Percentiles rank a stretch among this genome's conserved stretches.
Evolutionary conservation across 2,888 invertebrate genomes (phyloP).

Genomic region (Diaphora mendica): DNA sequence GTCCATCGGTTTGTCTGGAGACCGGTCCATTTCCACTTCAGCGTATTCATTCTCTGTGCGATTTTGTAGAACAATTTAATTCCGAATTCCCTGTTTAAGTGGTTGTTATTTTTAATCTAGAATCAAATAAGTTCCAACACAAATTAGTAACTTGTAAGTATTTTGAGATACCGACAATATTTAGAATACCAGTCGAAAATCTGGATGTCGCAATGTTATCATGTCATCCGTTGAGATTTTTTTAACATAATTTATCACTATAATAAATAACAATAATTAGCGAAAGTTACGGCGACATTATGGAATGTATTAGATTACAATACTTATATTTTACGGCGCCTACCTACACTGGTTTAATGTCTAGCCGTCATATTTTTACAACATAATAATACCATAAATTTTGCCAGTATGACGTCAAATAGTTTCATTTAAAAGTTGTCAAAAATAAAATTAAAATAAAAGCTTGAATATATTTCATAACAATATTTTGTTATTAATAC

Average conservation of each 20-base stretch:
- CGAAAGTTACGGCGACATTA: slow-evolving; percentile 42
- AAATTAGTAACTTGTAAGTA: no score
- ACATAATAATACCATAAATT: slow-evolving; percentile 43
- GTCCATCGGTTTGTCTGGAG: no score
- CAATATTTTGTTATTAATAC: no score
- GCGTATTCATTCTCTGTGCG: no score
- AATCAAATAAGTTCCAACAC: no score
- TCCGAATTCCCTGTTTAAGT: no score
- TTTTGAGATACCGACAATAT: not conserved
- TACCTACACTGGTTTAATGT: slow-evolving; percentile 32
- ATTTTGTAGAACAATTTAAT: no score
- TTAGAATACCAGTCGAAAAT: slow-evolving; percentile 11
- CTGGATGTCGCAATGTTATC: slow-evolving; percentile 18
- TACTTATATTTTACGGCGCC: slow-evolving; percentile 45
- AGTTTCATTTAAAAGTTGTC: slow-evolving; percentile 17
- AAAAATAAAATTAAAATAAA: slow-evolving; percentile 27
- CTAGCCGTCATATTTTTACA: slow-evolving; percentile 40
- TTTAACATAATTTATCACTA: slow-evolving; percentile 28
- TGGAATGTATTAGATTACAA: slow-evolving; percentile 48
- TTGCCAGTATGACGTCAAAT: slow-evolving; percentile 44
- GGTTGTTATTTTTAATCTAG: no score
- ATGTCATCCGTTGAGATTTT: not conserved
- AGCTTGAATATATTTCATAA: slow-evolving; percentile 1
- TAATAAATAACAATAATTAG: slow-evolving; percentile 50
- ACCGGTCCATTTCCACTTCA: no score